Percentiles rank a stretch among this genome's conserved stretches.
Evolutionary conservation across 2,113 vertebrate species (phyloP).

Genomic region (Jacana jacana): DNA sequence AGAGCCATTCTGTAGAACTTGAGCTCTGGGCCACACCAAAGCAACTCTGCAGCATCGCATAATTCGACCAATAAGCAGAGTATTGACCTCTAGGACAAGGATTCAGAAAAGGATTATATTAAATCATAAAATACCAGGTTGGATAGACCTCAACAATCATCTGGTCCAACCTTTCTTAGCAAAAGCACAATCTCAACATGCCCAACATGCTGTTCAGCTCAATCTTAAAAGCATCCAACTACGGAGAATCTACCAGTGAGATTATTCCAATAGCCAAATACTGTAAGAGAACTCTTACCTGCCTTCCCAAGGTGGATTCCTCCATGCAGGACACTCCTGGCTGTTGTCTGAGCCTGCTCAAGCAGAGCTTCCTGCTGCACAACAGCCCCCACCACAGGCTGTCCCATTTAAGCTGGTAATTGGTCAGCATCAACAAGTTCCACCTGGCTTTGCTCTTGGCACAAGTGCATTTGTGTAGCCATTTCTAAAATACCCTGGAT

Average conservation of each 20-base stretch:
- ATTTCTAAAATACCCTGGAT: background rate
- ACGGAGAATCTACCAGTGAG: background rate
- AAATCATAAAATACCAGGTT: background rate
- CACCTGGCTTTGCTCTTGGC: background rate
- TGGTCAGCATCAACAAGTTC: rapidly evolving
- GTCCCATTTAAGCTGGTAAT: rapidly evolving
- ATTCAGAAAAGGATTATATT: background rate
- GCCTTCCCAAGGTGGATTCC: rapidly evolving
- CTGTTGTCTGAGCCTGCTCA: rapidly evolving
- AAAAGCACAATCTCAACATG: background rate
- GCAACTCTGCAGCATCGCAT: rapidly evolving
- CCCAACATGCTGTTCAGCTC: background rate
- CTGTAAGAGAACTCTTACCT: background rate
- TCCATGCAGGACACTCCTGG: rapidly evolving
- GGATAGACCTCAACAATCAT: background rate
- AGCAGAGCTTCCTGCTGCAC: rapidly evolving
- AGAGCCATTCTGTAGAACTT: rapidly evolving
- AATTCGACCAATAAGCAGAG: background rate
- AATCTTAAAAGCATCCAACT: background rate
- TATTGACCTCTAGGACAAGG: rapidly evolving
- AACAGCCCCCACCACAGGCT: background rate
- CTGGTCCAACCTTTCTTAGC: background rate
- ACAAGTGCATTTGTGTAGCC: background rate
- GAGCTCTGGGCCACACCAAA: background rate
- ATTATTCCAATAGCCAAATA: background rate